Evolutionary conservation across 2,113 vertebrate genomes (phyloP).

Genomic region (Alligator sinensis): DNA sequence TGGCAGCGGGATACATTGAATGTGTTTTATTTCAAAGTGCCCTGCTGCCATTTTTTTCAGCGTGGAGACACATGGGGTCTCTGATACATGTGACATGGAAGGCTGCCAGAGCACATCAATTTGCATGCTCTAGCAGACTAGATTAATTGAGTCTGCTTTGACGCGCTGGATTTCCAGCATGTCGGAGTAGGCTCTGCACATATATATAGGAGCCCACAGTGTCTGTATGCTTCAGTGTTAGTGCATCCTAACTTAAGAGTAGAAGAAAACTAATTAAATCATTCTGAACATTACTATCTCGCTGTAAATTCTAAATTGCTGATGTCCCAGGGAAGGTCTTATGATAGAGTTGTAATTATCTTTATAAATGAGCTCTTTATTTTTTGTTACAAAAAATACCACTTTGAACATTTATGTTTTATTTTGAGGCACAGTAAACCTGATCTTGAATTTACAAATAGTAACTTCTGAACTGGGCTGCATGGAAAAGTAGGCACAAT

Average conservation of each 20-base stretch:
- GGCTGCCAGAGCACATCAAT: no score
- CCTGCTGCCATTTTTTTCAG: no score
- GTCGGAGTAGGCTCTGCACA: no score
- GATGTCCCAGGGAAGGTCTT: constrained; percentile 25
- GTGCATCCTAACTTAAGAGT: constrained; percentile 8
- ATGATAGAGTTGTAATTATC: not conserved
- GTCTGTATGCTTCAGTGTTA: no score
- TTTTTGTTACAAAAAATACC: not conserved
- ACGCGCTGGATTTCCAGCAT: no score
- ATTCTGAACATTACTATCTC: constrained; percentile 46
- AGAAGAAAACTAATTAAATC: constrained; percentile 65
- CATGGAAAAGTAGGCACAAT: not conserved
- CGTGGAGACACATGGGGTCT: no score
- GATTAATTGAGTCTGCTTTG: no score
- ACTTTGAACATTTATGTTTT: not conserved
- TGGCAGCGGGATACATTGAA: no score
- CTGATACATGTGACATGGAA: no score
- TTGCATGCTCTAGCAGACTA: no score
- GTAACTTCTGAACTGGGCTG: not conserved
- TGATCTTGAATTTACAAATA: not conserved
- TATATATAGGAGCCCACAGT: no score
- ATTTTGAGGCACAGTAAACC: not conserved
- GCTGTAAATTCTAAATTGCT: constrained; percentile 40
- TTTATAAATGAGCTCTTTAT: not conserved
- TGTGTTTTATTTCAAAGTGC: no score